Evolutionary conservation across 1,140 invertebrate genomes (phyloP).

Genomic region (Pseudomyrmex pallidus): DNA sequence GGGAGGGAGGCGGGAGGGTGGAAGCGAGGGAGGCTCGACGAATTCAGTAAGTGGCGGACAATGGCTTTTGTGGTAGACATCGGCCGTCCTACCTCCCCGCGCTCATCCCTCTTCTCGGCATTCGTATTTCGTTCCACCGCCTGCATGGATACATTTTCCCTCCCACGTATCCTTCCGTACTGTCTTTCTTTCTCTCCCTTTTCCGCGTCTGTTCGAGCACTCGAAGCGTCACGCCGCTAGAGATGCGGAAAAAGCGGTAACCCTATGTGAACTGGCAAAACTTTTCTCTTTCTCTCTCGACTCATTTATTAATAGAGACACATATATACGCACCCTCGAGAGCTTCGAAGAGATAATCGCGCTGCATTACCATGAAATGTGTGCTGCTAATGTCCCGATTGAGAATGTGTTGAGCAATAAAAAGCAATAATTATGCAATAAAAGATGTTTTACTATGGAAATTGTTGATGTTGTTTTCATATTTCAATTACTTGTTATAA

Average conservation of each 20-base stretch:
- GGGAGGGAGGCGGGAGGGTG: slow-evolving; percentile 61
- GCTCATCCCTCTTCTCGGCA: slow-evolving; percentile 51
- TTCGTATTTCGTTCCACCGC: slow-evolving; percentile 67
- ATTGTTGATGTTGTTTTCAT: background rate
- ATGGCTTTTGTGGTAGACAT: slow-evolving; percentile 84
- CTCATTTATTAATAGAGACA: slow-evolving; percentile 57
- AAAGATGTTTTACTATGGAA: background rate
- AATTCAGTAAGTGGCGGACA: slow-evolving; percentile 85
- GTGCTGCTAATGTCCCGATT: background rate
- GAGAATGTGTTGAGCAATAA: background rate
- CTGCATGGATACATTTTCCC: slow-evolving; percentile 60
- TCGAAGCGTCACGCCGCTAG: slow-evolving; percentile 38
- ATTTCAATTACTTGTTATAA: background rate
- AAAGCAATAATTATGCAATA: too few species aligned
- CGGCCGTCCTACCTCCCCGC: slow-evolving; percentile 64
- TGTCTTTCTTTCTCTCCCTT: slow-evolving; percentile 26
- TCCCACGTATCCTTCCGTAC: background rate
- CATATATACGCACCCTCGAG: slow-evolving; percentile 7
- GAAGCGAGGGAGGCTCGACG: slow-evolving; percentile 75
- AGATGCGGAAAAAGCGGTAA: slow-evolving; percentile 32
- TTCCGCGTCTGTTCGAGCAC: slow-evolving; percentile 17
- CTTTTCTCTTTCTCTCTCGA: slow-evolving; percentile 10
- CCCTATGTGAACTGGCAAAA: slow-evolving; percentile 5
- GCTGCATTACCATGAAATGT: background rate
- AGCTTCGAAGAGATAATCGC: slow-evolving; percentile 32